Percentiles rank a stretch among this genome's conserved stretches.
phyloP scores from a whole-genome alignment of 2,797 vertebrate species.

The Argya squamiceps region DNA sequence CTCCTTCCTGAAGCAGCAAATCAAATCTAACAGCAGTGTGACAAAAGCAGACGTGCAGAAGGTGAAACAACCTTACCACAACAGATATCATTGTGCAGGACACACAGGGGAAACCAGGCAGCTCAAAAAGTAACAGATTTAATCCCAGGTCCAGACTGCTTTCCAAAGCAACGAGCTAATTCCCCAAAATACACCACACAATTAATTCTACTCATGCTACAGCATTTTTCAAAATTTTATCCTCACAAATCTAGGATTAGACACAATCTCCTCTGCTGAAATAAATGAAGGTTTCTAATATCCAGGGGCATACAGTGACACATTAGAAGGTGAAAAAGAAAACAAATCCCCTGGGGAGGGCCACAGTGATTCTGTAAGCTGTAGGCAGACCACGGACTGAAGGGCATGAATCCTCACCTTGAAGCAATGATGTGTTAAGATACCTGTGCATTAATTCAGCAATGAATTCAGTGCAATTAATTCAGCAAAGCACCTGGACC shows the following conservation, averaged over 20 bases:
- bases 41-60: background rate
- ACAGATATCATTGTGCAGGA: background rate
- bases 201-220: background rate
- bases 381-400: background rate
- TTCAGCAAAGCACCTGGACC: background rate
- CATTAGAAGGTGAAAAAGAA: rapidly evolving
- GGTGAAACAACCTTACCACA: background rate
- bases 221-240: background rate
- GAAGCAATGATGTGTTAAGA: background rate
- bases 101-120: background rate
- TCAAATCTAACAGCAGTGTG: background rate
- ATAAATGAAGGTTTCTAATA: background rate
- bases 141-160: background rate
- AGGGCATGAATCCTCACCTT: no score
- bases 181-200: background rate
- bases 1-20: background rate
- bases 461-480: background rate
- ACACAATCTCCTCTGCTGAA: background rate
- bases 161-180: background rate
- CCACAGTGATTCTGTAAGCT: background rate
- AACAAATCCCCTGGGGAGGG: background rate
- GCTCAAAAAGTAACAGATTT: background rate
- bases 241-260: background rate
- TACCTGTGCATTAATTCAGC: background rate
- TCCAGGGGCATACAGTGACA: background rate